A percentile compares a stretch with the other conserved stretches of the same genome.
phyloP scores from a whole-genome alignment of 2,797 vertebrate genomes.

The Toxotes lorentzi region DNA sequence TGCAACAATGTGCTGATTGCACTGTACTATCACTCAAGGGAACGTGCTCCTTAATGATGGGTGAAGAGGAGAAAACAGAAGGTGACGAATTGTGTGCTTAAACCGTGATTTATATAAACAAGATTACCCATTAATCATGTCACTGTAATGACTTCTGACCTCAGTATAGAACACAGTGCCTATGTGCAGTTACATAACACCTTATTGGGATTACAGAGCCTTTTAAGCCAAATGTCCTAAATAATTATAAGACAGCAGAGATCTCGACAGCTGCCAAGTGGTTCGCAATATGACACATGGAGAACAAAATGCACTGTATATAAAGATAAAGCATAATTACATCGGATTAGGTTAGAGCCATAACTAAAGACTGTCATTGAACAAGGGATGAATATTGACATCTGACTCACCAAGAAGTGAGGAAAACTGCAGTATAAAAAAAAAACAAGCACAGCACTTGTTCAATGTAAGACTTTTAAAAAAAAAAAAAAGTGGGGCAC shows the following conservation, averaged over 20 bases:
- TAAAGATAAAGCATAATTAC: constrained; percentile 28
- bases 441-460: background rate
- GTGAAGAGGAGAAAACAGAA: constrained; percentile 77
- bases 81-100: constrained; percentile 76
- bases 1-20: constrained; percentile 78
- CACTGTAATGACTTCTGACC: constrained; percentile 73
- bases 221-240: constrained; percentile 56
- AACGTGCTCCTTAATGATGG: constrained; percentile 77
- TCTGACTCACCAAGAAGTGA: constrained; percentile 44
- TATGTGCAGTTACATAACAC: constrained; percentile 57
- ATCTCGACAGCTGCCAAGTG: constrained; percentile 35
- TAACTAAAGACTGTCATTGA: background rate
- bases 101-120: constrained; percentile 78
- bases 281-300: constrained; percentile 8
- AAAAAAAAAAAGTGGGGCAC: constrained; percentile 29
- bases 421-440: constrained; percentile 31
- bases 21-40: constrained; percentile 79
- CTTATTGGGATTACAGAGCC: constrained; percentile 39
- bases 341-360: constrained; percentile 17
- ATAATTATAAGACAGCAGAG: constrained; percentile 47
- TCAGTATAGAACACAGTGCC: constrained; percentile 27
- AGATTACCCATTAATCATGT: constrained; percentile 77
- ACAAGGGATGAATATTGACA: constrained; percentile 46
- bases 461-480: constrained; percentile 32
- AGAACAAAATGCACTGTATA: background rate